Base-by-base conservation (phyloP, 2,888 invertebrate species). In the Abrostola tripartita region DNA sequence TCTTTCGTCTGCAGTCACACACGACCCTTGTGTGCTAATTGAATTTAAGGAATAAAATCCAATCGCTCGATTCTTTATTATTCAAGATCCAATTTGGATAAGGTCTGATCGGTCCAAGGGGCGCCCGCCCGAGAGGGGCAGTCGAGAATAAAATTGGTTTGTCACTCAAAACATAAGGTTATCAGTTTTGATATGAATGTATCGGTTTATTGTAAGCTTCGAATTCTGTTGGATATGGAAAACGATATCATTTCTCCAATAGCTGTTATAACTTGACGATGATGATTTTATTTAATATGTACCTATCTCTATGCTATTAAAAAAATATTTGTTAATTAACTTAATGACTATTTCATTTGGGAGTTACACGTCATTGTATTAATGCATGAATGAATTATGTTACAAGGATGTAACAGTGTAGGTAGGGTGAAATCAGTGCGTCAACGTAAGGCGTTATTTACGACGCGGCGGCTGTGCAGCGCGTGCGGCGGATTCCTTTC, bases 21-120 rank as follows among this genome's bases (percentile, higher is more conserved):
- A 91, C 91, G 90, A 91, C 92, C 92, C 94, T 92, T 90, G 90
- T 92, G 91, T 92, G 94, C 95, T 95, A 95, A 95, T 95, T 95
- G 94, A 95, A 95, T 95, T 95, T 95, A 95, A 95, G 95, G 94
- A 95, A 95, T 95, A 95, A 95, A 95, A 95, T 95, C 95, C 95
- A 95, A 95, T 95, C 95, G 94, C 91, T 90, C 92, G 94, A 95
- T 95, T 95, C 95, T 95, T 95, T 95, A 95, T 95, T 95, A 95
- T 95, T 95, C 95, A 95, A 95, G 95, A 95, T 95, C 94, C 95
- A 95, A 95, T 95, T 95, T 95, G 95, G 95, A 95, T 95, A 95
- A 95, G 94, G 94, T 91, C 92, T 93, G 94, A 94, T 93, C 93
- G 94, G 94, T 90, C 92, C 90, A 86, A 83, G 88, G 88, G 87